phyloP scores from a whole-genome alignment of 1,140 invertebrate genomes.

The Helicorthomorpha holstii region DNA sequence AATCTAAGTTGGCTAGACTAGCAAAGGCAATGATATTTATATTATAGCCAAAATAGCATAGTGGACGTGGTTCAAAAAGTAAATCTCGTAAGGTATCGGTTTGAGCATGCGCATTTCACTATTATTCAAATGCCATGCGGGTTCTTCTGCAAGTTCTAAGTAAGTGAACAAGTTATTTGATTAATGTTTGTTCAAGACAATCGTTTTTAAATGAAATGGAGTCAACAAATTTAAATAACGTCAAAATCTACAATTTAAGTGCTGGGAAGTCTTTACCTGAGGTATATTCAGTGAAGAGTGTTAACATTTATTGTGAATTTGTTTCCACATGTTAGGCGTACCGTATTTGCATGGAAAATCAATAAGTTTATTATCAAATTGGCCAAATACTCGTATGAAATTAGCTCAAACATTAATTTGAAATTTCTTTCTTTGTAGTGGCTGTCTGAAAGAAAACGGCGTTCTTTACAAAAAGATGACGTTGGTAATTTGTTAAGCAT shows the following conservation, averaged over 20 bases:
- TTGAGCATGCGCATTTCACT: too few species aligned
- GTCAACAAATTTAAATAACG: constrained; percentile 45
- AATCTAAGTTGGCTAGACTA: too few species aligned
- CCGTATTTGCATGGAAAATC: too few species aligned
- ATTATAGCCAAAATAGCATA: too few species aligned
- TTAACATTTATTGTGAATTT: constrained; percentile 9
- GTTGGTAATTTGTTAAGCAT: neutral
- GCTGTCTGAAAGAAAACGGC: constrained; percentile 74
- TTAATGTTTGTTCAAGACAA: neutral
- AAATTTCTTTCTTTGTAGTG: constrained; percentile 44
- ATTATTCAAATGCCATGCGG: too few species aligned
- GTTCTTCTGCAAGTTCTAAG: too few species aligned
- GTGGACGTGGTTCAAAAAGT: too few species aligned
- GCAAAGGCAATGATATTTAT: too few species aligned
- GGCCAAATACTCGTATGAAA: constrained; percentile 24
- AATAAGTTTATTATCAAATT: constrained; percentile 17
- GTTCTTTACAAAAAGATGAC: neutral
- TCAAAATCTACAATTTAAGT: constrained; percentile 96
- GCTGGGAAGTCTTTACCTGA: constrained; percentile 91
- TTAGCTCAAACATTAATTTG: neutral
- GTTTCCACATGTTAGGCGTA: too few species aligned
- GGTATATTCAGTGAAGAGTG: constrained; percentile 44
- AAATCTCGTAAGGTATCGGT: too few species aligned
- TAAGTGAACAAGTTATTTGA: too few species aligned
- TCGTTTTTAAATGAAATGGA: neutral